These are phyloP conservation scores for Cryptus viduatorius DNA, from an alignment of 2,888 invertebrate species.

Conservation along the genomic window DNA sequence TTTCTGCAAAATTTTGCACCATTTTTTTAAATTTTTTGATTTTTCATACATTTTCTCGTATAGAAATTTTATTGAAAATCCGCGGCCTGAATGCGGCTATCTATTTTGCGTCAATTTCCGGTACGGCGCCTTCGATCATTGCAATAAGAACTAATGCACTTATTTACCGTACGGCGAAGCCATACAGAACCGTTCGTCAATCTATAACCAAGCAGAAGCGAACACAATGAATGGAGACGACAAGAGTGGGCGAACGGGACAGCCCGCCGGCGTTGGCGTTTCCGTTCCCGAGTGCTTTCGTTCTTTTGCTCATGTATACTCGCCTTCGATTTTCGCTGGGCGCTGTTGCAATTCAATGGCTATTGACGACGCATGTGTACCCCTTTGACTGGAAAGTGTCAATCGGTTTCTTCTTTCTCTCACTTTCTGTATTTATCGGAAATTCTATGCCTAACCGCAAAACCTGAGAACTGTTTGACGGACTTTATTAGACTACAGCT, in stretches of 20 bases:
- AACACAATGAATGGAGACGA: conserved; percentile 44
- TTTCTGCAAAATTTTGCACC: too few species aligned
- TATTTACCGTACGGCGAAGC: conserved; percentile 5
- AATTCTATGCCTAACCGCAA: background rate
- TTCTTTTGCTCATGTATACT: conserved; percentile 42
- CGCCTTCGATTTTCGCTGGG: conserved; percentile 53
- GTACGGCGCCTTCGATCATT: background rate
- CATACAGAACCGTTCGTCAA: conserved; percentile 7
- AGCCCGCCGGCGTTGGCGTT: conserved; percentile 66
- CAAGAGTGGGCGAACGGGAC: conserved; percentile 64
- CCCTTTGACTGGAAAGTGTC: conserved; percentile 50
- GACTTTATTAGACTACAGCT: too few species aligned
- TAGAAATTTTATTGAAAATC: background rate
- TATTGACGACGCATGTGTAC: conserved; percentile 38
- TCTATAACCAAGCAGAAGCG: conserved; percentile 22
- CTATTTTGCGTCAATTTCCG: background rate
- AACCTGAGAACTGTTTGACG: too few species aligned
- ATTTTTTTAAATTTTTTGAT: too few species aligned
- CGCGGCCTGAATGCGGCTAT: background rate
- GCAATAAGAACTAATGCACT: background rate
- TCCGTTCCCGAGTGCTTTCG: conserved; percentile 66
- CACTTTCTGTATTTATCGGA: conserved; percentile 20
- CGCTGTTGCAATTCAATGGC: conserved; percentile 60
- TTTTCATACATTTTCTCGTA: too few species aligned
- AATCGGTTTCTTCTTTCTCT: conserved; percentile 59